These are phyloP conservation scores for Diadophis punctatus DNA, from an alignment of 2,113 vertebrate genomes.

Conservation along the genomic window DNA sequence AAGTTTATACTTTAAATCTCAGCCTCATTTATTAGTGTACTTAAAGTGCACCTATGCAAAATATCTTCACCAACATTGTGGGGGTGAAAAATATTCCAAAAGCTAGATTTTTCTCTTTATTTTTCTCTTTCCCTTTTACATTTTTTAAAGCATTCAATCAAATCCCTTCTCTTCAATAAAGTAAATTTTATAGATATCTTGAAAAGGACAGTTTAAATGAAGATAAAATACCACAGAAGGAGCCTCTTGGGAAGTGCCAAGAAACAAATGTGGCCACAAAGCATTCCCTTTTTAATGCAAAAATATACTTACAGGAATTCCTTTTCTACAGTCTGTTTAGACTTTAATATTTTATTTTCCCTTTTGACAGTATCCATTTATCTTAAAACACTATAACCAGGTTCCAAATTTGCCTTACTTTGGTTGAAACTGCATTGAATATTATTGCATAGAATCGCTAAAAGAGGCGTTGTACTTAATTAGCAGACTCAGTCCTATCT, in stretches of 20 bases:
- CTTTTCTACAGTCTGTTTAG: slow-evolving; percentile 31
- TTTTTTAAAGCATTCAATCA: slow-evolving; percentile 39
- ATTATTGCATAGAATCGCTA: background rate
- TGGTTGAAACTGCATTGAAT: background rate
- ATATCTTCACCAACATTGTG: slow-evolving; percentile 16
- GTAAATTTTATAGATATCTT: slow-evolving; percentile 20
- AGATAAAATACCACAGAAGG: slow-evolving; percentile 52
- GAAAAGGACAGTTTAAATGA: slow-evolving; percentile 49
- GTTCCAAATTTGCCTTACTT: background rate
- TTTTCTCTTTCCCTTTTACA: slow-evolving; percentile 8
- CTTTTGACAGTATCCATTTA: slow-evolving; percentile 56
- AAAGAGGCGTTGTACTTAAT: too few species aligned
- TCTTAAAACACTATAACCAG: slow-evolving; percentile 42
- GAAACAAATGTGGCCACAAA: slow-evolving; percentile 41
- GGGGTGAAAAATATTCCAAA: slow-evolving; percentile 35
- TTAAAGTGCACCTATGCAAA: slow-evolving; percentile 42
- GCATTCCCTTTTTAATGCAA: slow-evolving; percentile 45
- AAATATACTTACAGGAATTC: slow-evolving; percentile 48
- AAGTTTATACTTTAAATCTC: slow-evolving; percentile 51
- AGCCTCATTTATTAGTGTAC: slow-evolving; percentile 42
- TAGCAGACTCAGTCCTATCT: too few species aligned
- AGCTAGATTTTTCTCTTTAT: slow-evolving; percentile 11
- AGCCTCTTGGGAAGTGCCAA: slow-evolving; percentile 35
- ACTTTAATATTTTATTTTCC: slow-evolving; percentile 36
- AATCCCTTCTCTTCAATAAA: slow-evolving; percentile 54